Evolutionary conservation across 1,140 invertebrate genomes (phyloP), one percentile per base, ranked within the genome.

Genomic region (Marisa cornuarietis): DNA sequence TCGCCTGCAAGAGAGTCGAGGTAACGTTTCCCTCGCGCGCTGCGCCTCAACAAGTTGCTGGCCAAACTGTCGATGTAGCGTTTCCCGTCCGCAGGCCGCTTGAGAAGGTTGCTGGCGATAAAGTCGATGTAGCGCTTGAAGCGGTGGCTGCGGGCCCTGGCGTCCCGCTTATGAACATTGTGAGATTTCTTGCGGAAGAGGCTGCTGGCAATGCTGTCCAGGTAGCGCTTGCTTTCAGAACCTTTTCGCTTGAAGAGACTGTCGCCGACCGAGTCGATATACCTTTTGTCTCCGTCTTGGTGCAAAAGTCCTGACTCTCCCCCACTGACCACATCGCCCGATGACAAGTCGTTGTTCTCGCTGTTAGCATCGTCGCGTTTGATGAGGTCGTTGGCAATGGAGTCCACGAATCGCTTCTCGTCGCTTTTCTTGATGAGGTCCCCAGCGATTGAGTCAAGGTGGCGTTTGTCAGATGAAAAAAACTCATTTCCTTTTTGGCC

Each of bases 331-430:
- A 3, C 71, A 31, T 22, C 71, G 11, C 52, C 52, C 0, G 71
- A 51, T 49, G 20, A 5, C 42, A 7, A 16, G 31, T 51, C 22
- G 1, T 9, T 18, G 42, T 51, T 49, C 5, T 72, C 71, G 42
- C 10, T 18, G 16, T 72, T 31, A 31, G 66, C 22, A 20, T 18
- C 18, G 2, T 63, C 2, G 62, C 18, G n/a, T n/a, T 63, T n/a
- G 18, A 81, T 18, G 4, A 81, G 69, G 26, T 78, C 75, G 0
- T 69, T 58, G 20, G 79, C 75, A n/a, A 81, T 78, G 24, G 79
- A 81, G 22, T 81, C 79, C 22, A 81, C 51, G 61, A 71, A 76
- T 16, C 75, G 74, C 52, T 81, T 81, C 22, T 79, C 22, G 31
- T 73, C 31, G 42, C 24, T 58, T 42, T 71, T 71, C 61, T 78